A percentile compares a stretch with the other conserved stretches of the same genome.
phyloP scores from a whole-genome alignment of 53 echinoderm and acorn worm genomes.

The Paelopatides confundens region DNA sequence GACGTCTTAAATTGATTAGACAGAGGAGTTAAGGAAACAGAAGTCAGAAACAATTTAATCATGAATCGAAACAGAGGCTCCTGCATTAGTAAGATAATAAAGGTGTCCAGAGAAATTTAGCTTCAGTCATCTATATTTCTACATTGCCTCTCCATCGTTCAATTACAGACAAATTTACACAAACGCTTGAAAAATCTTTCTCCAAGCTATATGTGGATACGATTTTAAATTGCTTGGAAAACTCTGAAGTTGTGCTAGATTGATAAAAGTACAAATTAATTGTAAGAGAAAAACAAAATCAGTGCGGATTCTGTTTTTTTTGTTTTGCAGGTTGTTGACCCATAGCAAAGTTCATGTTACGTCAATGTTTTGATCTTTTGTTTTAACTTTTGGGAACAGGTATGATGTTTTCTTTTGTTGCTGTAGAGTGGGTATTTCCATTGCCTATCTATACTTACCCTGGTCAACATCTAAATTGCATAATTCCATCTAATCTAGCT shows the following conservation, averaged over 20 bases:
- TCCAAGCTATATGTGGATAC: background rate
- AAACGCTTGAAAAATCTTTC: constrained; percentile 1
- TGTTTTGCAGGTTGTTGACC: constrained; percentile 25
- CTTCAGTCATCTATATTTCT: background rate
- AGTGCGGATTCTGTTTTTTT: background rate
- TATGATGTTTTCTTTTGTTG: no score
- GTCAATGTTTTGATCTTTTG: no score
- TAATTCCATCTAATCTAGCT: no score
- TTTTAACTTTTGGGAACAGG: no score
- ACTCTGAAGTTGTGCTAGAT: background rate
- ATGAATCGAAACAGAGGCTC: constrained; percentile 29
- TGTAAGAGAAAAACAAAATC: background rate
- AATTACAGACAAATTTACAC: constrained; percentile 11
- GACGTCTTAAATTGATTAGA: constrained; percentile 39
- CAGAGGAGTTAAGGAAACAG: constrained; percentile 20
- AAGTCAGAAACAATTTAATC: constrained; percentile 24
- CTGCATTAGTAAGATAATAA: constrained; percentile 20
- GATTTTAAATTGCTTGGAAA: background rate
- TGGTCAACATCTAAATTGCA: no score
- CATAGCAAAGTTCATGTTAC: background rate
- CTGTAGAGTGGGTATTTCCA: no score
- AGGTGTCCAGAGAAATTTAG: constrained; percentile 20
- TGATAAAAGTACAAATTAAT: background rate
- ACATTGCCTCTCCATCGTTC: background rate
- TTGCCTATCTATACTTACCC: no score